Conservation (phyloP, 2,797 vertebrate species). For the Enteromius viviparus region DNA sequence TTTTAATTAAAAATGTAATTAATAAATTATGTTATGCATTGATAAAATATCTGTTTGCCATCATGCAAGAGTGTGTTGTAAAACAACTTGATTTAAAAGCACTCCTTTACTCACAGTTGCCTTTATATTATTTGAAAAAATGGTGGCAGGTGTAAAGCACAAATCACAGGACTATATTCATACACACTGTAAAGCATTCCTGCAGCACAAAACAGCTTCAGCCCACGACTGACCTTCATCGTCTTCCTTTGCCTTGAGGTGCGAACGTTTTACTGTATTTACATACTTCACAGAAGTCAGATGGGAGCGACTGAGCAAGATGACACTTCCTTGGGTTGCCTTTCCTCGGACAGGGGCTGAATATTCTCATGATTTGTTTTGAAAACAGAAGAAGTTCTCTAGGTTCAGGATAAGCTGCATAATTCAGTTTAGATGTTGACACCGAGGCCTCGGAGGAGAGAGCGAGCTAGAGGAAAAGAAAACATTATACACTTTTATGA, state of each 20-base stretch:
- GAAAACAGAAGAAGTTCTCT: conserved; percentile 6
- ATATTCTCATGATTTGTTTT: conserved; percentile 21
- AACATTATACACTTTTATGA: conserved; percentile 10
- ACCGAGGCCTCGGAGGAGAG: not conserved
- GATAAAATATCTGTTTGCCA: not conserved
- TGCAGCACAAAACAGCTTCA: conserved; percentile 23
- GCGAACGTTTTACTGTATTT: conserved; percentile 22
- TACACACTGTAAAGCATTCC: conserved; percentile 8
- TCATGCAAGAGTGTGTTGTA: not conserved
- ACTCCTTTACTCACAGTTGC: not conserved
- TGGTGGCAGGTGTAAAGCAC: not conserved
- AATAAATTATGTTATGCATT: too few species aligned
- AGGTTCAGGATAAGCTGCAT: conserved; percentile 2
- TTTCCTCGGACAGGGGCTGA: not conserved
- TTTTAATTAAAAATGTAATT: too few species aligned
- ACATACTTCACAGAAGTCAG: conserved; percentile 31
- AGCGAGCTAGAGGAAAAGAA: not conserved
- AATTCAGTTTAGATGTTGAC: conserved; percentile 22
- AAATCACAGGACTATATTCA: conserved; percentile 10
- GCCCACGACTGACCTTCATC: conserved; percentile 30
- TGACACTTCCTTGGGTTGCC: conserved; percentile 13
- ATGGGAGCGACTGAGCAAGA: conserved; percentile 19
- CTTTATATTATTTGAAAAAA: not conserved
- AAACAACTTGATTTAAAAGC: not conserved
- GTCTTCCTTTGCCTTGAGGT: conserved; percentile 13